A percentile compares a stretch with the other conserved stretches of the same genome.
phyloP scores from a whole-genome alignment of 2,797 vertebrate genomes.

The Lateolabrax maculatus region DNA sequence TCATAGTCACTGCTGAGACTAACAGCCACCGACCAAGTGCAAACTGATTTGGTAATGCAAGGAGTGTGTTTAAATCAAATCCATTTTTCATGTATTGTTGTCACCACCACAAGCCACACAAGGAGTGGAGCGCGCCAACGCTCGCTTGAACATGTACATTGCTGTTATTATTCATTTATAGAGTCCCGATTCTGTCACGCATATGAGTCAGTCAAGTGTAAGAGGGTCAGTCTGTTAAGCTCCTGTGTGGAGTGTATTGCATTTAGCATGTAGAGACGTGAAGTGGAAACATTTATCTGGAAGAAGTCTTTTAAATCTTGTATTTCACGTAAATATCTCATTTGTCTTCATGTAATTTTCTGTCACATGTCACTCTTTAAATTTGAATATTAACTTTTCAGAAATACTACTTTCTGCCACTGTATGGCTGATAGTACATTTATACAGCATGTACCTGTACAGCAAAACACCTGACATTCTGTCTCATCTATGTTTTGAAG shows the following conservation, averaged over 20 bases:
- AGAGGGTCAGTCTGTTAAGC: constrained; percentile 64
- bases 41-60: constrained; percentile 29
- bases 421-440: neutral
- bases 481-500: neutral
- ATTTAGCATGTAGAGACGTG: constrained; percentile 5
- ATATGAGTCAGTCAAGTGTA: constrained; percentile 74
- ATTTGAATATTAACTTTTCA: neutral
- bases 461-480: neutral
- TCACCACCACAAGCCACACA: constrained; percentile 8
- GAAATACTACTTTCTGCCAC: neutral
- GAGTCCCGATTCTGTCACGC: constrained; percentile 82
- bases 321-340: constrained; percentile 3
- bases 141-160: constrained; percentile 52
- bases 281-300: constrained; percentile 3
- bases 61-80: constrained; percentile 42
- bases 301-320: neutral
- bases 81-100: constrained; percentile 66
- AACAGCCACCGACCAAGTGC: neutral
- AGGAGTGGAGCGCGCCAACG: constrained; percentile 16
- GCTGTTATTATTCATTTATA: constrained; percentile 81
- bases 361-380: no score
- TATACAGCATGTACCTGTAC: neutral
- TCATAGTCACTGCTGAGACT: constrained; percentile 13
- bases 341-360: neutral
- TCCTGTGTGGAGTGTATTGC: constrained; percentile 11